Conservation (phyloP, 2,113 vertebrate genomes). For the Serinus canaria region DNA sequence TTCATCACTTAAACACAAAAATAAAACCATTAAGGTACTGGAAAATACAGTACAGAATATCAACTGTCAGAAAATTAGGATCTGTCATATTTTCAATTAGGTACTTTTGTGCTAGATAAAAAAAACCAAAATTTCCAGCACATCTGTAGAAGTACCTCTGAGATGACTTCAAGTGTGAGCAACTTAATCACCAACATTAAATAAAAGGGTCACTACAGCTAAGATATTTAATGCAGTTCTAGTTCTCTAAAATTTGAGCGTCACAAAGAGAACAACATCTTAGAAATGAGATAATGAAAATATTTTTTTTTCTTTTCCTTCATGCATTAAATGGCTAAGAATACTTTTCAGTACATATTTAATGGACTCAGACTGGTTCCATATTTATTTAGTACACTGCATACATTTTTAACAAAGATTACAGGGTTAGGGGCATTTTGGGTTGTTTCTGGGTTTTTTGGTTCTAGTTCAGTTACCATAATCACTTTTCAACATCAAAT, state of each 20-base stretch:
- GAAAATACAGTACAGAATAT: neutral
- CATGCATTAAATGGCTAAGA: neutral
- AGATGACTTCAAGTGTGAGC: neutral
- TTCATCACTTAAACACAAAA: neutral
- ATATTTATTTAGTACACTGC: neutral
- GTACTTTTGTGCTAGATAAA: neutral
- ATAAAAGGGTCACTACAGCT: neutral
- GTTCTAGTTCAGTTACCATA: neutral
- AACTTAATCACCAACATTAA: neutral
- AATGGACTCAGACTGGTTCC: neutral
- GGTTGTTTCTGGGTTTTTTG: neutral
- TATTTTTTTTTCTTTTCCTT: neutral
- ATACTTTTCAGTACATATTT: neutral
- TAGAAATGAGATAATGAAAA: neutral
- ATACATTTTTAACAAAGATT: neutral
- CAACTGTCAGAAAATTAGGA: neutral
- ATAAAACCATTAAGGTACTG: neutral
- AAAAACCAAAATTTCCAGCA: neutral
- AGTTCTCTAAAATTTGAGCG: neutral
- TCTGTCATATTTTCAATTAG: neutral
- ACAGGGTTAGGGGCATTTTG: neutral
- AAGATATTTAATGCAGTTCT: neutral
- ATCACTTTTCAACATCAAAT: neutral
- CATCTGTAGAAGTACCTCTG: neutral
- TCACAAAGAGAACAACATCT: neutral